phyloP scores from a whole-genome alignment of 2,113 vertebrate genomes.

The Cygnus buccinator region DNA sequence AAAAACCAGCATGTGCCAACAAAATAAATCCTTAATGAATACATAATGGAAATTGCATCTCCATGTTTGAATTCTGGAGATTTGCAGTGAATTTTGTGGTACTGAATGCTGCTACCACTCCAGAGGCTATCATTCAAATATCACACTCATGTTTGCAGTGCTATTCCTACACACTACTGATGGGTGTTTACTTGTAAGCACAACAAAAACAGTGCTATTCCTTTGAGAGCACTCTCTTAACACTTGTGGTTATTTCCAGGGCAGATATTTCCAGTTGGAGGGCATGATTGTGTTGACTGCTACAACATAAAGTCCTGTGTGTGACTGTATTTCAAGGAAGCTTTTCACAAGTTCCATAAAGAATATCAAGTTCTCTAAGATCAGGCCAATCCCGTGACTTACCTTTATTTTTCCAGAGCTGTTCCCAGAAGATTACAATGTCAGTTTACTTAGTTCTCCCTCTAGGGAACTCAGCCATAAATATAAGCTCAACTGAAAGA shows the following conservation, averaged over 20 bases:
- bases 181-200: neutral
- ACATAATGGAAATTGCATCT: neutral
- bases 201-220: neutral
- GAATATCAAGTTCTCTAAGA: neutral
- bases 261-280: neutral
- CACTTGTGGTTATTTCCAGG: neutral
- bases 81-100: neutral
- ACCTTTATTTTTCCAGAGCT: neutral
- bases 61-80: neutral
- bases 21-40: neutral
- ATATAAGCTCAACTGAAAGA: conserved; percentile 27
- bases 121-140: neutral
- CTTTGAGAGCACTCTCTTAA: neutral
- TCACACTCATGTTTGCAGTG: neutral
- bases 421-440: conserved; percentile 18
- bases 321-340: neutral
- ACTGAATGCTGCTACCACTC: neutral
- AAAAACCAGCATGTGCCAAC: neutral
- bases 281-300: neutral
- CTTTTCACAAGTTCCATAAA: neutral
- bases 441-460: neutral
- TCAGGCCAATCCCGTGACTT: neutral
- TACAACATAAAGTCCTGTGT: neutral
- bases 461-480: neutral
- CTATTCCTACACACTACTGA: neutral